These are phyloP conservation scores for Philaenus spumarius DNA, from an alignment of 1,140 invertebrate genomes.

Conservation along the genomic window DNA sequence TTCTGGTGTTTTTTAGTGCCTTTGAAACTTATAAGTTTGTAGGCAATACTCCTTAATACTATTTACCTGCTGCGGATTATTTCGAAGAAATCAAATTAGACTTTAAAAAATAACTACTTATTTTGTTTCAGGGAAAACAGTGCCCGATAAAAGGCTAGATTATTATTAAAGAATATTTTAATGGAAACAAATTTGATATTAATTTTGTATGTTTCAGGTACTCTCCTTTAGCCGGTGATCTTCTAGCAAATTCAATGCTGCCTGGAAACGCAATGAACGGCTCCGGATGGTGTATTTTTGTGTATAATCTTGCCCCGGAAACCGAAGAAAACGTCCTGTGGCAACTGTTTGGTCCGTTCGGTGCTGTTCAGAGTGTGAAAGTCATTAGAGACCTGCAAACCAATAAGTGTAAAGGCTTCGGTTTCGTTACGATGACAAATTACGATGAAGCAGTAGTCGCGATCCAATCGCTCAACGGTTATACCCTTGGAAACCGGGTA, in stretches of 20 bases:
- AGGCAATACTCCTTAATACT: neutral
- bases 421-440: constrained; percentile 99
- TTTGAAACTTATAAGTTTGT: neutral
- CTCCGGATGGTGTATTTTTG: constrained; percentile 97
- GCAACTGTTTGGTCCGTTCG: constrained; percentile 98
- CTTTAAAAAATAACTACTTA: neutral
- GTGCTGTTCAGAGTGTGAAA: constrained; percentile 97
- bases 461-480: constrained; percentile 96
- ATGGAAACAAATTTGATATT: neutral
- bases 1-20: neutral
- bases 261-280: constrained; percentile 74
- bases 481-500: constrained; percentile 93
- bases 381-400: constrained; percentile 95
- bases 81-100: too few species aligned
- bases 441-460: constrained; percentile 97
- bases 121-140: too few species aligned
- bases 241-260: constrained; percentile 80
- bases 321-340: constrained; percentile 98
- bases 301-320: constrained; percentile 97
- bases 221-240: constrained; percentile 88
- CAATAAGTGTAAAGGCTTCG: constrained; percentile 99
- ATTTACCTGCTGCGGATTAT: neutral
- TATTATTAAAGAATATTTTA: too few species aligned
- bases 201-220: constrained; percentile 57
- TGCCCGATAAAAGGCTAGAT: too few species aligned